A percentile compares a stretch with the other conserved stretches of the same genome.
Evolutionary conservation across 92 coral and sea anemone species (phyloP).

Genomic region (Anthopleura xanthogrammica): DNA sequence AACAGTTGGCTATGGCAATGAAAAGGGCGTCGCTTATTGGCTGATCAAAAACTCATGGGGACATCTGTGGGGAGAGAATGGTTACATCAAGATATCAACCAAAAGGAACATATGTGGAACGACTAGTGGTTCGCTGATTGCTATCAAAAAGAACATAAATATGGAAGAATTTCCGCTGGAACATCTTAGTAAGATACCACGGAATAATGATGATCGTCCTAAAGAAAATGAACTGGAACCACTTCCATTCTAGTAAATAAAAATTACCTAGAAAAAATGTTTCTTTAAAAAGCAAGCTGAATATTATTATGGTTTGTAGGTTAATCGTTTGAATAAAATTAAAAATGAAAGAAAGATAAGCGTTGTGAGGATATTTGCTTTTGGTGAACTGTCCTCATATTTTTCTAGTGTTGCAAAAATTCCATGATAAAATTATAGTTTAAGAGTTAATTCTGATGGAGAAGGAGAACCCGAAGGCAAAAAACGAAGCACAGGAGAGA

Average conservation of each 20-base stretch:
- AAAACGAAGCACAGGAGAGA: neutral
- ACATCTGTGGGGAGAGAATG: slow-evolving; percentile 91
- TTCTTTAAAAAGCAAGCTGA: too few species aligned
- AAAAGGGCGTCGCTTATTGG: slow-evolving; percentile 72
- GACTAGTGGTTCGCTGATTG: slow-evolving; percentile 74
- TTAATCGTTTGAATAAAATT: too few species aligned
- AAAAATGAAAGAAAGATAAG: too few species aligned
- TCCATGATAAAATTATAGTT: too few species aligned
- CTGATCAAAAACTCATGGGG: slow-evolving; percentile 96
- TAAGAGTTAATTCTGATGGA: too few species aligned
- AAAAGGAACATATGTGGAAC: slow-evolving; percentile 70
- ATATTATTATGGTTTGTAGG: too few species aligned
- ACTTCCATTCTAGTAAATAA: slow-evolving; percentile 43
- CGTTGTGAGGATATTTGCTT: too few species aligned
- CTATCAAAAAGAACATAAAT: slow-evolving; percentile 60
- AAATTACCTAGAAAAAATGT: neutral
- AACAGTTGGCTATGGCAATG: slow-evolving; percentile 49
- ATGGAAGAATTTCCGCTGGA: slow-evolving; percentile 66
- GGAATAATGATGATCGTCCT: slow-evolving; percentile 12
- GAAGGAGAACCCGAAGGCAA: too few species aligned
- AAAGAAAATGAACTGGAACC: slow-evolving; percentile 47
- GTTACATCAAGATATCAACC: slow-evolving; percentile 75
- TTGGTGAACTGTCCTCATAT: too few species aligned
- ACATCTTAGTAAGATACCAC: slow-evolving; percentile 57
- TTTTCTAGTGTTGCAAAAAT: too few species aligned